Percentiles rank a stretch among this genome's conserved stretches.
These are phyloP conservation scores for Elegia similella DNA, from an alignment of 2,888 invertebrate genomes.

Conservation along the genomic window DNA sequence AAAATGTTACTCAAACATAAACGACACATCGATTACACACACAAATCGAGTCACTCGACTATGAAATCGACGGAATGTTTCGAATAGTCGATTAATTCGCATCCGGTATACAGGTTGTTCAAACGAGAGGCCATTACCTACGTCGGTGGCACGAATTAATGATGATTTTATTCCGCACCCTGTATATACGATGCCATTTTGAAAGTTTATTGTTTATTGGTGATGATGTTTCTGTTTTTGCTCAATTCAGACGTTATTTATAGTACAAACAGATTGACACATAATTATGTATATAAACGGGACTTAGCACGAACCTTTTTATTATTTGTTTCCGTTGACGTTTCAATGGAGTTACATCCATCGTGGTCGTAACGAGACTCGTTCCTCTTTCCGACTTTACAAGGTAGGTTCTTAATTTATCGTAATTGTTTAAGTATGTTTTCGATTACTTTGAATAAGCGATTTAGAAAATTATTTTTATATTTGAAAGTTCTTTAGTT, in stretches of 20 bases:
- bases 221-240: conserved; percentile 23
- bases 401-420: too few relatives aligned
- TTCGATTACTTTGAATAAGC: too few relatives aligned
- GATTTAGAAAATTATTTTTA: too few relatives aligned
- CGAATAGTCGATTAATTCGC: conserved; percentile 19
- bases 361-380: too few relatives aligned
- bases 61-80: conserved; percentile 15
- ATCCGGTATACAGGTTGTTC: conserved; percentile 60
- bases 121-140: conserved; percentile 69
- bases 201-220: conserved; percentile 41
- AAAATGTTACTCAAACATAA: not conserved
- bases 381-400: too few relatives aligned
- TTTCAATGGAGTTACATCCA: too few relatives aligned
- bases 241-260: conserved; percentile 12
- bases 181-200: conserved; percentile 36
- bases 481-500: too few relatives aligned
- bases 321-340: too few relatives aligned
- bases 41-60: conserved; percentile 14
- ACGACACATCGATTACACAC: not conserved
- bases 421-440: too few relatives aligned
- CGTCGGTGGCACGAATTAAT: conserved; percentile 74
- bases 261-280: too few relatives aligned
- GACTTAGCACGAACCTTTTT: too few relatives aligned
- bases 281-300: too few relatives aligned
- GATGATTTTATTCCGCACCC: conserved; percentile 67